Conservation (phyloP, 1,140 invertebrate genomes). For the Drosophila mojavensis region DNA sequence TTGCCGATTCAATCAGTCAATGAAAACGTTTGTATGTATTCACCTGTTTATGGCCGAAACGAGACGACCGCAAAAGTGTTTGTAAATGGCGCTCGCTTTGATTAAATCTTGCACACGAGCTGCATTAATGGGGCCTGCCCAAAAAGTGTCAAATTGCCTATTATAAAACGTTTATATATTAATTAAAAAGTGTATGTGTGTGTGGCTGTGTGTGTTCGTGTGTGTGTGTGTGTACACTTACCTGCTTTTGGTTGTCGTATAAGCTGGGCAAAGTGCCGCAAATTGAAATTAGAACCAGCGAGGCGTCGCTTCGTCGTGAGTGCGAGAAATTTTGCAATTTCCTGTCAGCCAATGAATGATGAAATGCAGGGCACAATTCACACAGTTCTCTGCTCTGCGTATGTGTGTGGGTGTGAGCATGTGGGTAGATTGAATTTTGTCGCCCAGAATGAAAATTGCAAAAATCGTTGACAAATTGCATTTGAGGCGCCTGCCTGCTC, state of each 20-base stretch:
- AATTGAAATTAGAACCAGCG: slow-evolving; percentile 41
- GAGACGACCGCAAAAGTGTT: background rate
- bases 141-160: slow-evolving; percentile 36
- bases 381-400: slow-evolving; percentile 13
- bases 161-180: slow-evolving; percentile 43
- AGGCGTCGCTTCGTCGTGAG: slow-evolving; percentile 7
- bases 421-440: slow-evolving; percentile 65
- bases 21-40: no score
- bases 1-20: no score
- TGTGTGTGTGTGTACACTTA: background rate
- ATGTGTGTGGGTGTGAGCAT: slow-evolving; percentile 9
- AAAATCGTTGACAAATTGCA: slow-evolving; percentile 82
- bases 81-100: slow-evolving; percentile 2
- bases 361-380: slow-evolving; percentile 38
- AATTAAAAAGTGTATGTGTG: slow-evolving; percentile 52
- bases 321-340: slow-evolving; percentile 66
- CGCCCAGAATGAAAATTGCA: slow-evolving; percentile 66
- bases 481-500: slow-evolving; percentile 43
- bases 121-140: slow-evolving; percentile 46
- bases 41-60: background rate
- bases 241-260: slow-evolving; percentile 1
- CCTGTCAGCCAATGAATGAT: slow-evolving; percentile 56
- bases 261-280: slow-evolving; percentile 21
- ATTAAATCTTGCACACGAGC: slow-evolving; percentile 24
- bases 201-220: slow-evolving; percentile 2